phyloP scores from a whole-genome alignment of 2,888 invertebrate genomes.

The Sthenelais limicola region DNA sequence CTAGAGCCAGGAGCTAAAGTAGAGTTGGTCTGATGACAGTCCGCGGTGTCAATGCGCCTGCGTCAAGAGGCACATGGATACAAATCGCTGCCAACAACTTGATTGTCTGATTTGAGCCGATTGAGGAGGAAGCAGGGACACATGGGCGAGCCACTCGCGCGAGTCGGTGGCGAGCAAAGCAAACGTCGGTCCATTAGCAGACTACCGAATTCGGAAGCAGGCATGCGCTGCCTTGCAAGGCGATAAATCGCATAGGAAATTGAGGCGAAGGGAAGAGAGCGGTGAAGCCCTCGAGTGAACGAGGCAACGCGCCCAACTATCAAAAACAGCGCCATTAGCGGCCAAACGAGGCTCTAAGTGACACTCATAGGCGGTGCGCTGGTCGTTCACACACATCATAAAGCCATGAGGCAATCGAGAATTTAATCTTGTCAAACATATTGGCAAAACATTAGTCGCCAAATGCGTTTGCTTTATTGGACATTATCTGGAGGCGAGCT shows the following conservation, averaged over 20 bases:
- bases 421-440: constrained; percentile 36
- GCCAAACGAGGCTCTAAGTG: constrained; percentile 31
- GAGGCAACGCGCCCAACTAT: constrained; percentile 10
- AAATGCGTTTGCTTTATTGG: constrained; percentile 36
- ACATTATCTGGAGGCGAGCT: constrained; percentile 24
- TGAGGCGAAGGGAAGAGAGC: constrained; percentile 31
- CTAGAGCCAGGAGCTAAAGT: too few species aligned
- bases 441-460: constrained; percentile 35
- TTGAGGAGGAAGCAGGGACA: constrained; percentile 38
- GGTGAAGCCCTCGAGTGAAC: constrained; percentile 31
- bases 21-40: not conserved
- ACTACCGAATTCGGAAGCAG: constrained; percentile 36
- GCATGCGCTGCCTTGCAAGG: constrained; percentile 4
- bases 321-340: constrained; percentile 36
- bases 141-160: constrained; percentile 12
- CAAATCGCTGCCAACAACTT: constrained; percentile 40
- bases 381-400: constrained; percentile 34
- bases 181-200: constrained; percentile 38
- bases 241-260: constrained; percentile 39
- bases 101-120: constrained; percentile 37
- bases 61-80: constrained; percentile 30
- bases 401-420: constrained; percentile 35
- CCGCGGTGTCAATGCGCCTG: constrained; percentile 35
- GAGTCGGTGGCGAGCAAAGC: constrained; percentile 38
- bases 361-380: constrained; percentile 14